Evolutionary conservation across 2,797 vertebrate genomes (phyloP), one percentile per base, ranked within the genome.

Genomic region (Premnoplex brunnescens): DNA sequence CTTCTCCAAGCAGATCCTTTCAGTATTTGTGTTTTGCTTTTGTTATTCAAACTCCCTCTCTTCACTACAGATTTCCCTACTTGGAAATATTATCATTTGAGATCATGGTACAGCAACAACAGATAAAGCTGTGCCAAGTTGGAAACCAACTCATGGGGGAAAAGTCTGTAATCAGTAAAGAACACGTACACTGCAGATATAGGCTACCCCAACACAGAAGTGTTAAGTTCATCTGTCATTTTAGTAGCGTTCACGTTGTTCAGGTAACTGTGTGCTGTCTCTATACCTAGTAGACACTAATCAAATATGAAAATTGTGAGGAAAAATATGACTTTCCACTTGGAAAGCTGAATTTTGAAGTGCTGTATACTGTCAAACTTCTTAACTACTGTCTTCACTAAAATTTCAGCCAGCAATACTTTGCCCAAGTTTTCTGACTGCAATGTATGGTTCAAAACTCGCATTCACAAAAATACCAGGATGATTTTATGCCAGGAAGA

Each of bases 31-130:
- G 85, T 78, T 83, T 81, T 91, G 81, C 3, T 78, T 95, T 85
- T 95, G 88, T 89, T 96, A 85, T 68, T 88, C 79, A 78, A 55
- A 37, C 36, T 63, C 37, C 46, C 66, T 72, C n/a, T 62, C 95
- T 88, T 93, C 79, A 9, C 83, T 93, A 89, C 85, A 94, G 73
- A 93, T 81, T 93, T 84, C 95, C 95, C 82, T 95, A 95, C 69
- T 95, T 95, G 93, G 96, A 88, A 94, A 77, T 94, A 91, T 9
- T 92, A 92, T 60, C 19, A 4, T 92, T 69, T 83, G 76, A 68
- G 85, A 88, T 88, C 82, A 43, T 37, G 49, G 48, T 68, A 51
- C 34, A 83, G 76, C 73, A 84, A 51, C 52, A 89, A 58, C 49
- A 85, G 76, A 89, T 58, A 88, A 84, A 94, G 68, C 85, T 84